Conservation (phyloP, 2,888 invertebrate species). For the Pyrrhia umbra region DNA sequence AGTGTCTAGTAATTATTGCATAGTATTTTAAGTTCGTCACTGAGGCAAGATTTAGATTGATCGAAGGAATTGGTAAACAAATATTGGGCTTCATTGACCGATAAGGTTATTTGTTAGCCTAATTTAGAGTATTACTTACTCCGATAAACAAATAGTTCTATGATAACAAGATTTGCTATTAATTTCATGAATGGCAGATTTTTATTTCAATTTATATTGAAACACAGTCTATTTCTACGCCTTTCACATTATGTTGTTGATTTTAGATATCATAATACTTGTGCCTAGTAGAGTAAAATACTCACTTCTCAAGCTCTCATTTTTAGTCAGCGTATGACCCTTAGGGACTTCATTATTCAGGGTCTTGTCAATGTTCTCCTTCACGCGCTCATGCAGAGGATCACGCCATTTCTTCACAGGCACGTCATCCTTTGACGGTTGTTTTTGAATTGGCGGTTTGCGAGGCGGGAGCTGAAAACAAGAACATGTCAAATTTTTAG, state of each 20-base stretch:
- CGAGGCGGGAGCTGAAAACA: constrained; percentile 83
- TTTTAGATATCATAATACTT: too few relatives aligned
- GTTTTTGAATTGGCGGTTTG: constrained; percentile 85
- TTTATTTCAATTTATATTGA: too few relatives aligned
- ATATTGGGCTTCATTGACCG: not conserved
- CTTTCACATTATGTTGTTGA: too few relatives aligned
- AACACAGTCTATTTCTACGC: too few relatives aligned
- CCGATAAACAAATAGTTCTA: not conserved
- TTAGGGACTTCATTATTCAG: constrained; percentile 86
- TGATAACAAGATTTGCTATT: not conserved
- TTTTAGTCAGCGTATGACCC: constrained; percentile 88
- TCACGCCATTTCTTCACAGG: constrained; percentile 88
- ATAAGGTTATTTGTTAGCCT: constrained; percentile 32
- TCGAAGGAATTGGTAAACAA: not conserved
- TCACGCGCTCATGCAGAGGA: constrained; percentile 87
- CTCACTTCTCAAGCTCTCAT: constrained; percentile 89
- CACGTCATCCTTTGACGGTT: constrained; percentile 86
- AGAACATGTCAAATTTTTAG: constrained; percentile 26
- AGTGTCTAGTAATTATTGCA: constrained; percentile 14
- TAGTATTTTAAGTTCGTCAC: not conserved
- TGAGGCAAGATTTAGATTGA: not conserved
- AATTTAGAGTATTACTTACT: constrained; percentile 4
- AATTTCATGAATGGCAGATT: not conserved
- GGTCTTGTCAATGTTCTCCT: constrained; percentile 89
- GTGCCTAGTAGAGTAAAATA: constrained; percentile 42